A percentile compares a stretch with the other conserved stretches of the same genome.
Conservation (phyloP, 2,888 invertebrate genomes). For the Argyra leucocephala region DNA sequence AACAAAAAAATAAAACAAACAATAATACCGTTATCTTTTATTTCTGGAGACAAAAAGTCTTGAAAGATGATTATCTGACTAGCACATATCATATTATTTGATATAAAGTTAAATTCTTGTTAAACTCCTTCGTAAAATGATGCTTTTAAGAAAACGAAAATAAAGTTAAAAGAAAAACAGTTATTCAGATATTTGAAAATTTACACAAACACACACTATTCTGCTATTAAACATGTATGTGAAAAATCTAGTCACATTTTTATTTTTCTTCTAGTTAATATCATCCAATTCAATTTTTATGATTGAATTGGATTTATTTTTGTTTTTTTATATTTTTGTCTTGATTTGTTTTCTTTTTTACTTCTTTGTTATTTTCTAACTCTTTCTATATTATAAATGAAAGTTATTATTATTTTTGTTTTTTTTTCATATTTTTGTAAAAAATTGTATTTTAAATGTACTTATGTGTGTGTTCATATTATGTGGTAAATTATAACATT, state of each 20-base stretch:
- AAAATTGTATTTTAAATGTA: background rate
- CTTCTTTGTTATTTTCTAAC: too few relatives aligned
- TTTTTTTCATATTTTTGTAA: background rate
- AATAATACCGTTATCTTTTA: background rate
- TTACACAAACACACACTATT: too few relatives aligned
- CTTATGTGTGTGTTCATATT: too few relatives aligned
- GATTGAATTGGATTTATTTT: background rate
- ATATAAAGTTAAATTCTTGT: conserved; percentile 4
- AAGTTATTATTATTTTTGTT: background rate
- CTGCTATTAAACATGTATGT: too few relatives aligned
- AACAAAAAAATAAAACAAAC: background rate
- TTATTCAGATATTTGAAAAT: background rate
- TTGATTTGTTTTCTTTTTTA: too few relatives aligned
- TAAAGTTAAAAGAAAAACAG: background rate
- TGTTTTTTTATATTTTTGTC: background rate
- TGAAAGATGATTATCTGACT: background rate
- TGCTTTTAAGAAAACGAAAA: background rate
- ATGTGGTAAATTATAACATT: too few relatives aligned
- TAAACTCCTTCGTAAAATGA: background rate
- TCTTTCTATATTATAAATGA: too few relatives aligned
- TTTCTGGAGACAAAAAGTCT: conserved; percentile 1
- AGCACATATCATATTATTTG: background rate
- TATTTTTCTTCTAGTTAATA: background rate
- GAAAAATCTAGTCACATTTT: too few relatives aligned
- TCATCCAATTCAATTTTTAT: conserved; percentile 1